Percentiles rank a stretch among this genome's conserved stretches.
These are phyloP conservation scores for Callorhinus ursinus DNA, from an alignment of 2,113 vertebrate species.

Conservation along the genomic window DNA sequence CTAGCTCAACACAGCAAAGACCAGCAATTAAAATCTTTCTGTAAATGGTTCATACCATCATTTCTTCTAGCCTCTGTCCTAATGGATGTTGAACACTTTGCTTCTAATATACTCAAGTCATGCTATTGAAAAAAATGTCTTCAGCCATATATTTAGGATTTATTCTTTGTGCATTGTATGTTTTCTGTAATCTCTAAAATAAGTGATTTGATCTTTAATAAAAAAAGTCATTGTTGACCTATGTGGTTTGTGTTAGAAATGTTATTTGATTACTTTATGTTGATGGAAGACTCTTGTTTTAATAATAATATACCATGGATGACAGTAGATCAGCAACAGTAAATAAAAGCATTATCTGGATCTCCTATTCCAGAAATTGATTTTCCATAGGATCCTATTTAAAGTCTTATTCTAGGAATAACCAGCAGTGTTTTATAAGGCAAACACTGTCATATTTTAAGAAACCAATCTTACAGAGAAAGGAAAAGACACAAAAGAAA, in stretches of 20 bases:
- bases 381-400: constrained; percentile 58
- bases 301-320: not conserved
- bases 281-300: constrained; percentile 38
- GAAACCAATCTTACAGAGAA: constrained; percentile 64
- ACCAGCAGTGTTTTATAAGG: constrained; percentile 47
- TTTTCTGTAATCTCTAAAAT: constrained; percentile 10
- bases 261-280: constrained; percentile 21
- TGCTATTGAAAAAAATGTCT: not conserved
- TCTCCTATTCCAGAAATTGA: constrained; percentile 38
- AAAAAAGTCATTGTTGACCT: constrained; percentile 5
- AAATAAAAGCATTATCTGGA: not conserved
- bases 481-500: constrained; percentile 39
- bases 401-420: constrained; percentile 18
- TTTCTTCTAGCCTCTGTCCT: not conserved
- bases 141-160: not conserved
- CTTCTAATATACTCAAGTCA: constrained; percentile 3
- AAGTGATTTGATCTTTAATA: constrained; percentile 16
- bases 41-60: not conserved
- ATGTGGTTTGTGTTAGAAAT: not conserved
- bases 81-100: not conserved
- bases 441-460: not conserved
- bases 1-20: not conserved
- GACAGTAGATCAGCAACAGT: not conserved
- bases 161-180: not conserved
- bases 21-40: not conserved